Base-by-base conservation (phyloP, 92 coral and sea anemone genomes). In the Blastomussa wellsi region DNA sequence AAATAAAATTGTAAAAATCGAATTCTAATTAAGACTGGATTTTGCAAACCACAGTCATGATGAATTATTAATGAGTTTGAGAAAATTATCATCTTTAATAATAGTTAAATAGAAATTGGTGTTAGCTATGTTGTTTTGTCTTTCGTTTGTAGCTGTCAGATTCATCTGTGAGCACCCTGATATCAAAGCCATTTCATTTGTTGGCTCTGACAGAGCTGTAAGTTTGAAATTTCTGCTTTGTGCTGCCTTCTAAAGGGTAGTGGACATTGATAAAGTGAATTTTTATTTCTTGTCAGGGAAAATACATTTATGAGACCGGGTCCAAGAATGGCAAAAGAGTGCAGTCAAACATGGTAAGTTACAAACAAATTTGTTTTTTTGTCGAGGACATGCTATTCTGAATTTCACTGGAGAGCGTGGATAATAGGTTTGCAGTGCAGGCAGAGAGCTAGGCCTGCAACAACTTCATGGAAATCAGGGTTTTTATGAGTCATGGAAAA, bases 201-300 rank as follows among this genome's bases (percentile, higher is more conserved):
- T 96, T 36, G 99, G 99, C 32, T 96, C 99, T 76, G 99, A 96
- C 86, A 94, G 79, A 82, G 99, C 99, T 44, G 99, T 96, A 91
- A 94, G 39, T 74, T 38, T 52, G 35, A 26, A 6, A 62, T 41
- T 65, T 29, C 48, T 64, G 31, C 35, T 28, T 82, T 32, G 0
- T 47, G 28, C 41, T 66, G 26, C 29, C 20, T 82, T 19, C 15
- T 2, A 24, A 62, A 62, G 28, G 3, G 8, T 11, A 28, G 17
- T 4, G 24, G 17, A 20, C 68, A 28, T 62, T 62, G 26, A 62
- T n/a, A 11, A 32, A 49, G 10, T 14, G 35, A 48, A 10, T 41
- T 72, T 70, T 20, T 47, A 33, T 80, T 60, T 80, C 2, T 55
- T 67, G 74, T 29, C 77, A 96, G 99, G 99, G 99, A 29, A 96